Evolutionary conservation across 1,140 invertebrate species (phyloP), one percentile per base, ranked within the genome.

Genomic region (Drosophila ambigua): DNA sequence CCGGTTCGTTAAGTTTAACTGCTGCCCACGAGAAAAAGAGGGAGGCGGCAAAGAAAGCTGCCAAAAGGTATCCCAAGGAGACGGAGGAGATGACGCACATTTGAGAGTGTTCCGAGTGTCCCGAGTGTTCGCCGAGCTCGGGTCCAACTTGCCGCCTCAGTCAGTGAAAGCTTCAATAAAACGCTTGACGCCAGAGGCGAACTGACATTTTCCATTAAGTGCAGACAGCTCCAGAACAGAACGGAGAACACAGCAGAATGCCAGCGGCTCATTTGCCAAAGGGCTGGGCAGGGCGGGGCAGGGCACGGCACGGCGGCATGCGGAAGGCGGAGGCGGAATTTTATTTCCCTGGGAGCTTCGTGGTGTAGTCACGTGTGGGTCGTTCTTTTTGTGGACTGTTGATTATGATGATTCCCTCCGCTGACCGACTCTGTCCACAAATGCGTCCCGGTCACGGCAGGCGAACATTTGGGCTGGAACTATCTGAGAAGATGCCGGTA

Each of bases 171-270:
- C 85, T 89, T 84, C 84, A 90, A 89, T 90, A 89, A 84, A 90
- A 89, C 83, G 78, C 82, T 87, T 87, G 82, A 79, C 78, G 82
- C 82, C 80, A 58, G 82, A 77, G 82, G 83, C 78, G 63, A 82
- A 88, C 82, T 87, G 83, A 87, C 83, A 87, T 87, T 87, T 87
- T 87, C 83, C 83, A 87, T 87, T 87, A 87, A 88, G 83, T 83
- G 83, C 83, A 87, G 83, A 87, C 83, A 87, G 75, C 75, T 66
- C 62, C 63, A 43, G 43, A 59, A 48, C 20, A 48, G 35, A 53
- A 53, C 46, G 54, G 48, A 67, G 66, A 39, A 71, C 48, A 52
- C 58, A 71, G 65, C 48, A 50, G 51, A 49, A 46, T 53, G 68
- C 69, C 53, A 31, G 58, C 44, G 73, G 62, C 71, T 75, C 72